Evolutionary conservation across 2,888 invertebrate genomes (phyloP), one percentile per base, ranked within the genome.

Genomic region (Ditylenchus weischeri): DNA sequence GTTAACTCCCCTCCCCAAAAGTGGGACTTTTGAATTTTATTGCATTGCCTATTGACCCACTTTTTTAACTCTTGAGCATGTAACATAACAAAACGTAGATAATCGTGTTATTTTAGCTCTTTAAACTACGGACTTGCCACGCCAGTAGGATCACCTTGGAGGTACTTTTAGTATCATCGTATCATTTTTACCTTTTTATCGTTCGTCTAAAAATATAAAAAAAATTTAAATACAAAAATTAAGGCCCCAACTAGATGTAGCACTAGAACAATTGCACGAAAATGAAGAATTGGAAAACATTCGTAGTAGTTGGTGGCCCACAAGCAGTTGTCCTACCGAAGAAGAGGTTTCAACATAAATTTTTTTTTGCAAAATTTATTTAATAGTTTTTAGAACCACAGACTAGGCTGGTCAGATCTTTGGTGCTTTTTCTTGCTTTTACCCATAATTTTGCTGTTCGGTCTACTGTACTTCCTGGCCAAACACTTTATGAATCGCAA

Each of bases 381-480:
- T 4, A 29, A 29, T 29, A 29, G 5, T 29, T 54, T 54, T 54
- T 29, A 54, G 54, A 21, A 29, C 21, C 29, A 23, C 29, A 29
- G 23, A 11, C 54, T 54, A 21, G 54, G 54, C 11, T 54, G 54
- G 54, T 54, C 54, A 21, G 54, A 54, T 29, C n/a, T 54, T 11
- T 54, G 54, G 21, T 21, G 54, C 29, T 29, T 54, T n/a, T 54
- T 54, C n/a, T 29, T 54, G 54, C 54, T 54, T 29, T 18, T 54
- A 29, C 54, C 54, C 23, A 21, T 54, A 21, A 54, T 54, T 54
- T 54, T 54, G 23, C 54, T 54, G 21, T 10, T 54, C 8, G 54
- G 54, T 54, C 54, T 54, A 1, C 29, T 54, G 5, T 54, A 54
- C 29, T 54, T 54, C 8, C 10, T 54, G 54, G 54, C 54, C 54